Percentiles rank a stretch among this genome's conserved stretches.
Evolutionary conservation across 2,113 vertebrate species (phyloP).

Genomic region (Chrysemys picta): DNA sequence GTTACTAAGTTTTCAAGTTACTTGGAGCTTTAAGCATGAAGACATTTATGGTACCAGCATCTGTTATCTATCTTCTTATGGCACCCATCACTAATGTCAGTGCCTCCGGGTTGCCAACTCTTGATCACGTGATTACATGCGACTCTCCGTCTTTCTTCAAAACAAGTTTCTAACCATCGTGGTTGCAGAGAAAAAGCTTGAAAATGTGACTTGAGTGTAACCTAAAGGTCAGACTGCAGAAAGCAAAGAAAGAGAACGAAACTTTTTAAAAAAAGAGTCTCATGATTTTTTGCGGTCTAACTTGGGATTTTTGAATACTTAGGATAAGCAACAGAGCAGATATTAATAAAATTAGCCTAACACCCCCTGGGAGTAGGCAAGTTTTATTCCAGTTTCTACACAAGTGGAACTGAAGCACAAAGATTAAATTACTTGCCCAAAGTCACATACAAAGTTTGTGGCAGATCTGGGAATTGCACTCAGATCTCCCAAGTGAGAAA

Average conservation of each 20-base stretch:
- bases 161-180: background rate
- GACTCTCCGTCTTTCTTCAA: rapidly evolving
- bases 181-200: background rate
- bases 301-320: background rate
- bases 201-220: background rate
- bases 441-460: background rate
- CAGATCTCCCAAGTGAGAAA: background rate
- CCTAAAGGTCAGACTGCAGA: background rate
- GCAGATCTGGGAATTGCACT: background rate
- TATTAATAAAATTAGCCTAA: background rate
- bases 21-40: background rate
- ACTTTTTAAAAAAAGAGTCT: background rate
- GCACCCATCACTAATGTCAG: background rate
- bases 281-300: background rate
- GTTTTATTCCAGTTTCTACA: background rate
- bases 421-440: background rate
- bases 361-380: background rate
- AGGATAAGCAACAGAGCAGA: background rate
- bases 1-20: rapidly evolving
- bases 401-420: background rate
- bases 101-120: background rate
- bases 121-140: rapidly evolving
- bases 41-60: background rate
- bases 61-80: background rate
- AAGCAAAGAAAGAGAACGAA: background rate